These are phyloP conservation scores for Clinocottus analis DNA, from an alignment of 2,113 vertebrate genomes.

Conservation along the genomic window DNA sequence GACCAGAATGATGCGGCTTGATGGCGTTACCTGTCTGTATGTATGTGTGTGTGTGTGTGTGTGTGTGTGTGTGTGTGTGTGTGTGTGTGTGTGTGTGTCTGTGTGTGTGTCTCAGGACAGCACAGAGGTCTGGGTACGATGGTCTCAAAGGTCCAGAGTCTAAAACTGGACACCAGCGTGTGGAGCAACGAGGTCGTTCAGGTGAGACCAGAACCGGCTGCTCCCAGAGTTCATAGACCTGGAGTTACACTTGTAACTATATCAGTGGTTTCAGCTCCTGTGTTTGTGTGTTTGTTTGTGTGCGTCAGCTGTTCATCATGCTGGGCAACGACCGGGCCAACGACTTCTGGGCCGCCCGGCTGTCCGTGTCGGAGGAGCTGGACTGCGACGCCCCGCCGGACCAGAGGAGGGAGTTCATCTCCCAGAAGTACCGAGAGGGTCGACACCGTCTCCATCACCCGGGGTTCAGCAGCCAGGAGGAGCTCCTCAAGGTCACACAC, in stretches of 20 bases:
- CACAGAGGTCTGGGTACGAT: conserved; percentile 94
- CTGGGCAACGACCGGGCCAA: conserved; percentile 95
- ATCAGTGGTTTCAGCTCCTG: not conserved
- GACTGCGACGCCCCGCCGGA: conserved; percentile 83
- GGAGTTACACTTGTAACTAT: not conserved
- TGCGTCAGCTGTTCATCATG: conserved; percentile 92
- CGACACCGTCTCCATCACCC: conserved; percentile 88
- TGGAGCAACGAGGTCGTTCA: conserved; percentile 98
- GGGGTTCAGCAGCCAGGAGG: conserved; percentile 84
- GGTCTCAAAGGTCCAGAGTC: conserved; percentile 96
- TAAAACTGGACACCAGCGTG: conserved; percentile 96
- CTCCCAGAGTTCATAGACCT: not conserved
- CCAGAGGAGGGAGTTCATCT: conserved; percentile 90
- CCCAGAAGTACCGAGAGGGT: conserved; percentile 90
- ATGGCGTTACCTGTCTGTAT: conserved; percentile 1
- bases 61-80: conserved; percentile 19
- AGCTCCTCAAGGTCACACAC: conserved; percentile 86
- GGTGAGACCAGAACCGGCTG: conserved; percentile 75
- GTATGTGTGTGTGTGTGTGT: conserved; percentile 11
- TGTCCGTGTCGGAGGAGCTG: conserved; percentile 83
- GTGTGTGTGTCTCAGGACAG: conserved; percentile 85
- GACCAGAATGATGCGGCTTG: not conserved
- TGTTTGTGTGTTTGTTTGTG: not conserved
- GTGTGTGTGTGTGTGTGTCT: conserved; percentile 26
- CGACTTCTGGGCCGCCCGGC: conserved; percentile 89